Evolutionary conservation across 2,888 invertebrate species (phyloP).

Genomic region (Xylota sylvarum): DNA sequence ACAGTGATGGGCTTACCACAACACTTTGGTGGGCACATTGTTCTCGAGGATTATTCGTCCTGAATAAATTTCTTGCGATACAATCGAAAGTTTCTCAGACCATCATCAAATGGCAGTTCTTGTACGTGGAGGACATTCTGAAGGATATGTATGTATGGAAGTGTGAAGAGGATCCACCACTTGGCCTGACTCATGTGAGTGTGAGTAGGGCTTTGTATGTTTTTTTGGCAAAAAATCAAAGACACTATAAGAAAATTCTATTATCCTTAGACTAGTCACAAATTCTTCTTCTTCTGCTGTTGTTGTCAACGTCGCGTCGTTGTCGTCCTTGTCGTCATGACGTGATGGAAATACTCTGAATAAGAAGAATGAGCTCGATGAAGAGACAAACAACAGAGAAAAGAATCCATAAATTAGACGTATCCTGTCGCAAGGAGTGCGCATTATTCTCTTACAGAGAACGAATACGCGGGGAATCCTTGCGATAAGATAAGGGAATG

Average conservation of each 20-base stretch:
- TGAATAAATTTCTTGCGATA: constrained; percentile 28
- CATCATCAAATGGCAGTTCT: not conserved
- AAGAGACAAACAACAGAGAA: constrained; percentile 51
- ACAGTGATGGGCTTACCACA: constrained; percentile 29
- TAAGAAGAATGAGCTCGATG: constrained; percentile 40
- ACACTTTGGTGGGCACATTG: constrained; percentile 28
- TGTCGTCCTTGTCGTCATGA: not conserved
- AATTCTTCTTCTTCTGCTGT: constrained; percentile 2
- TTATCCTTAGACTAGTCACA: constrained; percentile 23
- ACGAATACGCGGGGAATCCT: constrained; percentile 12
- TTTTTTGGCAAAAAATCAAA: constrained; percentile 24
- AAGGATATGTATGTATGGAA: not conserved
- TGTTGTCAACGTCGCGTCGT: not conserved
- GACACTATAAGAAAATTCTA: constrained; percentile 21
- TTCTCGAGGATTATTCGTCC: constrained; percentile 32
- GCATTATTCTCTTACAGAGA: constrained; percentile 42
- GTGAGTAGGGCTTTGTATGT: constrained; percentile 7
- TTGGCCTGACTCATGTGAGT: too few species aligned
- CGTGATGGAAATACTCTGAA: constrained; percentile 40
- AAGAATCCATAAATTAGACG: constrained; percentile 72
- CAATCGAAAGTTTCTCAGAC: constrained; percentile 3
- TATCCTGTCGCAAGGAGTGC: constrained; percentile 56
- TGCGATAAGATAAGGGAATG: constrained; percentile 54
- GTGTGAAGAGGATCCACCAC: not conserved
- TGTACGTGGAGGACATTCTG: too few species aligned